Evolutionary conservation across 2,113 vertebrate species (phyloP).

Genomic region (Vulpes vulpes): DNA sequence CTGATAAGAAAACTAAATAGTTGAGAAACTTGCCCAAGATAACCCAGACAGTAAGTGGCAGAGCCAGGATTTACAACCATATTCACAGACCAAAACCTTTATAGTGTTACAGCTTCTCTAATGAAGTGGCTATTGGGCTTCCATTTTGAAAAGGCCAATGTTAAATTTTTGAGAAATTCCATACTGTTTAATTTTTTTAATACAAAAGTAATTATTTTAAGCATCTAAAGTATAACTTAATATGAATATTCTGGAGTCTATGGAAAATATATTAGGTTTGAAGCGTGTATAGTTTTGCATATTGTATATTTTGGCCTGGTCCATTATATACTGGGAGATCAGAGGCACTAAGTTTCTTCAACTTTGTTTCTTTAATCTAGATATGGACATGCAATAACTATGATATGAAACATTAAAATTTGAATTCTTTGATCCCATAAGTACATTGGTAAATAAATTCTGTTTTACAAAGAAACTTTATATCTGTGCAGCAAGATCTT

Average conservation of each 20-base stretch:
- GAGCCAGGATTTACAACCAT: background rate
- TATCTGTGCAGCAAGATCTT: background rate
- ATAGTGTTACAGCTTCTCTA: background rate
- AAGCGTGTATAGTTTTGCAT: background rate
- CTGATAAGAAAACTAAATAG: background rate
- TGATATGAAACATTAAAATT: background rate
- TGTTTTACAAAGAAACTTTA: background rate
- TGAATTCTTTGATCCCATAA: background rate
- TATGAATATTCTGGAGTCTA: background rate
- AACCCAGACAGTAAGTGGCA: background rate
- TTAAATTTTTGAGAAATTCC: background rate
- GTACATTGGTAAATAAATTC: conserved; percentile 30
- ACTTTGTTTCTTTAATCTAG: background rate
- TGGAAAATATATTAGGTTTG: background rate
- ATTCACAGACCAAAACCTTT: background rate
- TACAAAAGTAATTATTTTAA: conserved; percentile 15
- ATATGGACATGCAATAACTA: background rate
- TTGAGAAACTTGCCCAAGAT: background rate
- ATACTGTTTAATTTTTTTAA: background rate
- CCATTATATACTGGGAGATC: background rate
- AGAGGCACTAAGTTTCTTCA: background rate
- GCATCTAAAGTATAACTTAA: background rate
- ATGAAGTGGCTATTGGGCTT: background rate
- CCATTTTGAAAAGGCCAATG: conserved; percentile 6
- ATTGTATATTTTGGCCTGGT: background rate